Evolutionary conservation across 2,113 vertebrate genomes (phyloP), one percentile per base, ranked within the genome.

Genomic region (Vimba vimba): DNA sequence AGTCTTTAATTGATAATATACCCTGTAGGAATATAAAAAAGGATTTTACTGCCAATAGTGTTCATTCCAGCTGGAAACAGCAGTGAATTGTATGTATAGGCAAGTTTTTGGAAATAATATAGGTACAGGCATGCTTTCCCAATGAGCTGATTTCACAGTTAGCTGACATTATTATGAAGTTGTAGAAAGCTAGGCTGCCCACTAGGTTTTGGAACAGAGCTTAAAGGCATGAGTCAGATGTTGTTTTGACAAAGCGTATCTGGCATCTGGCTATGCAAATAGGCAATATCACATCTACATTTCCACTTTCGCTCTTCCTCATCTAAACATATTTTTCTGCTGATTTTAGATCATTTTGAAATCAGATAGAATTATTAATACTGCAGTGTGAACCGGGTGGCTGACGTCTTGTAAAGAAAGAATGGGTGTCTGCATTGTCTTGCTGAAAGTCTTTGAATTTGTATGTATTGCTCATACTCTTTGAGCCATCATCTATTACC

Each of bases 401-500:
- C 50, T 57, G 55, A 43, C 19, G 55, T 60, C 12, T 25, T 1
- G 33, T 25, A 43, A 80, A 2, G 36, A 80, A 45, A 43, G 23
- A 25, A 13, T 39, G 36, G 60, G 15, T 9, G 39, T 47, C 55
- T 57, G 55, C 27, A 33, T 36, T 64, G 36, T 47, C 15, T 80
- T 77, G 78, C 39, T 62, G n/a, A 45, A 60, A 62, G 33, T 62
- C 82, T n/a, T 66, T 62, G 83, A 71, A 74, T 75, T 21, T 47
- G 57, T 75, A 55, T 57, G 21, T 39, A 43, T 73, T n/a, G 21
- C 36, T 73, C 69, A n/a, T 10, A 12, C 69, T 30, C 43, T 50
- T 74, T 84, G 64, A 62, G 74, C 76, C 57, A 78, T 91, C 90
- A 92, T 92, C 89, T 85, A 87, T 93, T 91, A 91, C 86, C 23